These are phyloP conservation scores for Morinoia aosen DNA, from an alignment of 2,888 invertebrate genomes.

Conservation along the genomic window DNA sequence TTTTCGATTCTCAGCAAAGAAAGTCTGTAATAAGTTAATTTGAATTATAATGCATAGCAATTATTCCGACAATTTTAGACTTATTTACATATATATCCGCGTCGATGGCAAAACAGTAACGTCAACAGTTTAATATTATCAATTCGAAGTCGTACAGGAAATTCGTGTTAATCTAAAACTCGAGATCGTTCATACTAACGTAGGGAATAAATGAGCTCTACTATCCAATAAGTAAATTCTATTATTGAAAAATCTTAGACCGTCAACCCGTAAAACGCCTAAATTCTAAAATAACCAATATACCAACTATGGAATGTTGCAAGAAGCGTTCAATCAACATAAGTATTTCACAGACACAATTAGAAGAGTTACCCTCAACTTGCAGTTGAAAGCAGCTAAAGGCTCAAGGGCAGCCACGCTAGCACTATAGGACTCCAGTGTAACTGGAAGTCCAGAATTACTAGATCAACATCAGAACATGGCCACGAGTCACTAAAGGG, in stretches of 20 bases:
- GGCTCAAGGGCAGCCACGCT: neutral
- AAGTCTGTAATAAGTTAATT: neutral
- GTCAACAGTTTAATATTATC: neutral
- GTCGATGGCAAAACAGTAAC: neutral
- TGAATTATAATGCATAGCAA: neutral
- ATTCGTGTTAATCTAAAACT: neutral
- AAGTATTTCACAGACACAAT: neutral
- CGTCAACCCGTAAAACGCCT: slow-evolving; percentile 18
- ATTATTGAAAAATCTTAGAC: neutral
- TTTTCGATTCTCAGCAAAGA: neutral
- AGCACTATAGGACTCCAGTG: neutral
- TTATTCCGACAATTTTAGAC: neutral
- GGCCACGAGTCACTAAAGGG: neutral
- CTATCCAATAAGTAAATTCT: neutral
- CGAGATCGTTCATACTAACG: slow-evolving; percentile 30
- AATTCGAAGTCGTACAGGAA: neutral
- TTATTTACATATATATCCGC: neutral
- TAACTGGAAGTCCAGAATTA: neutral
- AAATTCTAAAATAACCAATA: neutral
- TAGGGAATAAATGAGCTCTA: slow-evolving; percentile 10
- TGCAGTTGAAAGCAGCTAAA: neutral
- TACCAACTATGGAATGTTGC: slow-evolving; percentile 28
- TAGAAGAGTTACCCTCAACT: neutral
- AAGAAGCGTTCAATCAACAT: neutral
- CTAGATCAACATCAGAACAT: neutral